These are phyloP conservation scores for Selenia dentaria DNA, from an alignment of 2,888 invertebrate genomes.

Conservation along the genomic window DNA sequence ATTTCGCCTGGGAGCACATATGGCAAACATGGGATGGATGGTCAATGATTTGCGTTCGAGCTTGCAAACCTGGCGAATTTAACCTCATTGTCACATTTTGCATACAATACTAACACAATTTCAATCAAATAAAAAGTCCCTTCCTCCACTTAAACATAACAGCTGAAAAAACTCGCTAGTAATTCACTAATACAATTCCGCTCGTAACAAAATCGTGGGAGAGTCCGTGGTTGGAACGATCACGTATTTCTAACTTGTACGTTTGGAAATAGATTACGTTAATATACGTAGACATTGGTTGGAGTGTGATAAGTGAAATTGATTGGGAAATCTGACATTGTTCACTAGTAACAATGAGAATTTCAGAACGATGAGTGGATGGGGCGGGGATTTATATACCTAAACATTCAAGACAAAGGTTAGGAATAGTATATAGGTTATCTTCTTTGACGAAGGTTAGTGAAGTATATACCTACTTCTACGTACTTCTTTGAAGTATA, in stretches of 20 bases:
- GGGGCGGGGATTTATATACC: too few relatives aligned
- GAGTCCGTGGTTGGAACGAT: slow-evolving; percentile 2
- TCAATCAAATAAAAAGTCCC: not conserved
- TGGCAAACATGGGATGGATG: too few relatives aligned
- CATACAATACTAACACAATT: not conserved
- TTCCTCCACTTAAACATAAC: not conserved
- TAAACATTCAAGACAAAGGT: too few relatives aligned
- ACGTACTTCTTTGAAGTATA: too few relatives aligned
- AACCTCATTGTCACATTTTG: too few relatives aligned
- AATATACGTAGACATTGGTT: slow-evolving; percentile 2
- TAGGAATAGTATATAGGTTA: too few relatives aligned
- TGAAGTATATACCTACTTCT: too few relatives aligned
- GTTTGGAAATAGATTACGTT: slow-evolving; percentile 12
- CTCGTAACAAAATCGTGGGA: slow-evolving; percentile 5
- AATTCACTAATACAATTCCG: slow-evolving; percentile 10
- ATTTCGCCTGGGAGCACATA: too few relatives aligned
- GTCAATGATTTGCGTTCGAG: too few relatives aligned
- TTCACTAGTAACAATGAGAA: slow-evolving; percentile 4
- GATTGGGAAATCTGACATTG: slow-evolving; percentile 4
- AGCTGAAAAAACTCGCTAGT: slow-evolving; percentile 2
- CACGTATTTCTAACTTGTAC: slow-evolving; percentile 13
- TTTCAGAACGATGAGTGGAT: too few relatives aligned
- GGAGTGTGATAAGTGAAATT: slow-evolving; percentile 9
- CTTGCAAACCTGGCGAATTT: too few relatives aligned
- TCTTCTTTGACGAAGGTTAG: too few relatives aligned